These are phyloP conservation scores for Gymnoscopelus microlampas DNA, from an alignment of 2,797 vertebrate genomes.

Conservation along the genomic window DNA sequence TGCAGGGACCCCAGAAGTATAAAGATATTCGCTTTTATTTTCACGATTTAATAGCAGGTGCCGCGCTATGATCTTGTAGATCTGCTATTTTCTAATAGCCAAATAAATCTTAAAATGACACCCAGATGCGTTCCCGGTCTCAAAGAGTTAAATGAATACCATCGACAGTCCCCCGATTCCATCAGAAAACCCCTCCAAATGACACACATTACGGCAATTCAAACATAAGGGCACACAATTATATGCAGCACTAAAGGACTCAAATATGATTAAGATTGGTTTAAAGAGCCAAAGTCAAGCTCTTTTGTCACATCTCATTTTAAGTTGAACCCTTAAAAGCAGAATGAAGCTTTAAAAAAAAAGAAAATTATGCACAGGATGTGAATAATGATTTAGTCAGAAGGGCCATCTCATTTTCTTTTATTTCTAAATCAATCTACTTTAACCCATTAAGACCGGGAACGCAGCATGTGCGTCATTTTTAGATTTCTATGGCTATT, in stretches of 20 bases:
- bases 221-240: constrained; percentile 46
- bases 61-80: too few species aligned
- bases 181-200: constrained; percentile 39
- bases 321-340: constrained; percentile 16
- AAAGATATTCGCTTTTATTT: too few species aligned
- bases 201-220: constrained; percentile 50
- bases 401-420: constrained; percentile 17
- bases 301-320: constrained; percentile 4
- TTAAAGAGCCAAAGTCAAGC: constrained; percentile 35
- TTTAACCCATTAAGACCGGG: too few species aligned
- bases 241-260: constrained; percentile 37
- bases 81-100: too few species aligned
- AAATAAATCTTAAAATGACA: too few species aligned
- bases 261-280: constrained; percentile 25
- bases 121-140: too few species aligned
- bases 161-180: constrained; percentile 28
- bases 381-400: constrained; percentile 19
- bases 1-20: too few species aligned
- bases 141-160: constrained; percentile 51
- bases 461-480: too few species aligned
- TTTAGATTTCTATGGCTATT: too few species aligned
- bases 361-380: constrained; percentile 24
- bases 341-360: neutral
- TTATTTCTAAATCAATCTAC: constrained; percentile 22
- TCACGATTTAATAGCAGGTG: too few species aligned